Base-by-base conservation (phyloP, 2,113 vertebrate species). In the Ameiurus melas region DNA sequence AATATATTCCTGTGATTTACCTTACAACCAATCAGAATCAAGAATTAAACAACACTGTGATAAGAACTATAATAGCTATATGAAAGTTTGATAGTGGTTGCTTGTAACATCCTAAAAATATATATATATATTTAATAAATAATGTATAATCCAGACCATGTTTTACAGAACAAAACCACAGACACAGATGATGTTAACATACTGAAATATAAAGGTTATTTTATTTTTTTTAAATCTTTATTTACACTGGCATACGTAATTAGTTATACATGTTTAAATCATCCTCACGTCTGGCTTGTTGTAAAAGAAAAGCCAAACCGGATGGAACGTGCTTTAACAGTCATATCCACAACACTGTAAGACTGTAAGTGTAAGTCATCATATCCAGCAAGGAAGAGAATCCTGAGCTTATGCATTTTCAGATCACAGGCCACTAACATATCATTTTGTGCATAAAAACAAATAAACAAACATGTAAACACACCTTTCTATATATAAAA, bases 391-490 rank as follows among this genome's bases (percentile, higher is more conserved):
- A 8, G 5, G 13, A 70, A 60, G n/a, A 81, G 33, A 71, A 58
- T 71, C 86, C 86, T 87, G 86, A 87, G 77, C 25, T 58, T 30
- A 39, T n/a, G 30, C 64, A 70, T 43, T 82, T 87, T n/a, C 47
- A 87, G 43, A 71, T 17, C 16, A 82, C 78, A 58, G 39, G 30
- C 58, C 8, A 75, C 57, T 17, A 80, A 80, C 53, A 20, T 57
- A 64, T 22, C 14, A 79, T 66, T 51, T 12, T 79, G 22, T 77
- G 19, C 30, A 55, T 53, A 14, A 55, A 58, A 30, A 47, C 43
- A 43, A 30, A 47, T 6, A 43, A 43, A 6, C 43, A 47, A 70
- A 75, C 19, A 75, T 57, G 57, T 68, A 82, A 87, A 70, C 62
- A 70, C 30, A 60, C 9, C 19, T 4, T 82, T 60, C 12, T 25